Conservation (phyloP, 2,113 vertebrate genomes). For the Pica pica region DNA sequence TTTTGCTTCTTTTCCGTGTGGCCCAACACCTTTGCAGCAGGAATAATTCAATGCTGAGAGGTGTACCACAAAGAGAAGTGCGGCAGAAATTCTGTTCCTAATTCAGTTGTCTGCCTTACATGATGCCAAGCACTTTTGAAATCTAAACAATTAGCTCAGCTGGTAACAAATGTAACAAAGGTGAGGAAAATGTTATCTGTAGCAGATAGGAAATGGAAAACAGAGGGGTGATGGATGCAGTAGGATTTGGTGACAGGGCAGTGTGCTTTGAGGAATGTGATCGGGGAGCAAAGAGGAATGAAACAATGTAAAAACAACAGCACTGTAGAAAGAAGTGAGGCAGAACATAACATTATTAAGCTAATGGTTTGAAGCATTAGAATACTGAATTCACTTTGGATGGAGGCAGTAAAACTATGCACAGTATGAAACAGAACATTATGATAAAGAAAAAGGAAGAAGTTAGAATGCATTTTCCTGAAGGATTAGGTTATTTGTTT, state of each 20-base stretch:
- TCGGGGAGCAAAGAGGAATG: neutral
- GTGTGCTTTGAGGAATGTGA: neutral
- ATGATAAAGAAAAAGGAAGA: neutral
- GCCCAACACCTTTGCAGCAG: neutral
- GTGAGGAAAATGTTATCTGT: neutral
- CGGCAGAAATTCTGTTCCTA: neutral
- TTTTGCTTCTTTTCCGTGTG: neutral
- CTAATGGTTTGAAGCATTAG: constrained; percentile 3
- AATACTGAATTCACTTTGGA: constrained; percentile 15
- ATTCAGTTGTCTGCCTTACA: neutral
- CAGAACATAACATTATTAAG: constrained; percentile 43
- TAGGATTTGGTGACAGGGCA: neutral
- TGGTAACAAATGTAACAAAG: neutral
- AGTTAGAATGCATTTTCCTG: neutral
- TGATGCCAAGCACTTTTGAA: neutral
- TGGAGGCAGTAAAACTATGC: constrained; percentile 4
- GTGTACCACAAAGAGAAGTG: neutral
- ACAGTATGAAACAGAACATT: neutral
- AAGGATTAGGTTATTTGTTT: neutral
- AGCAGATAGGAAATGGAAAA: neutral
- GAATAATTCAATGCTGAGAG: neutral
- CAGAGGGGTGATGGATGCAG: neutral
- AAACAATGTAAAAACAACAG: neutral
- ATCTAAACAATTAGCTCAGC: neutral
- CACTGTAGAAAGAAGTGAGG: neutral